Conservation (phyloP, 2,113 vertebrate genomes). For the Nothobranchius furzeri region DNA sequence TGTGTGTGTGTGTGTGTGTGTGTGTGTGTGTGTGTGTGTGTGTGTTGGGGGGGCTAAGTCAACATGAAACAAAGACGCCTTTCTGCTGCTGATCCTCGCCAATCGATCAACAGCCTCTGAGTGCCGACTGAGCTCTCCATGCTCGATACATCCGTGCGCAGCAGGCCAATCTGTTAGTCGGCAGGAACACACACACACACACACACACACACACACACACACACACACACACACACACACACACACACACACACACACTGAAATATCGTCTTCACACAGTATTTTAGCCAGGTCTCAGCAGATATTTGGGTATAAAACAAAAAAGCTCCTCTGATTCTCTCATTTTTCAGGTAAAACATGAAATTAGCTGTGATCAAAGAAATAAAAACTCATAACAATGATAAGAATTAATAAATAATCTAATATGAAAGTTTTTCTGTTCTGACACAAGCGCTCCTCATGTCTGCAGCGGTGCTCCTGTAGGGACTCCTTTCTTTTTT, state of each 20-base stretch:
- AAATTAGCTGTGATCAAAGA: neutral
- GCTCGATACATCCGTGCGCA: conserved; percentile 52
- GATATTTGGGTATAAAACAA: neutral
- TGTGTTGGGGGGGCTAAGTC: neutral
- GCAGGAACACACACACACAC: conserved; percentile 3
- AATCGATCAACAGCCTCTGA: conserved; percentile 45
- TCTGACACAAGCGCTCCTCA: too few relatives aligned
- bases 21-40: too few relatives aligned
- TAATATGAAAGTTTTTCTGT: too few relatives aligned
- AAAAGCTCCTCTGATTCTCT: too few relatives aligned
- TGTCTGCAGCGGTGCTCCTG: neutral
- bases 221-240: neutral
- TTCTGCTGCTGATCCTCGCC: conserved; percentile 53
- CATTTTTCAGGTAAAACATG: too few relatives aligned
- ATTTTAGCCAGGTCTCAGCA: conserved; percentile 15
- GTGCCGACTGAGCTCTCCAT: conserved; percentile 39
- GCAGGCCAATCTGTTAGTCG: conserved; percentile 48
- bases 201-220: too few relatives aligned
- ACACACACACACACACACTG: conserved; percentile 25
- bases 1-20: too few relatives aligned
- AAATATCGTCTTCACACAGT: conserved; percentile 1
- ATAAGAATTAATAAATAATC: too few relatives aligned
- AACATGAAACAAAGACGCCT: conserved; percentile 41
- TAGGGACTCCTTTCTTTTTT: neutral
- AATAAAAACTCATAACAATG: too few relatives aligned